Evolutionary conservation across 2,113 vertebrate genomes (phyloP).

Genomic region (rabbit (Oryctolagus cuniculus)): DNA sequence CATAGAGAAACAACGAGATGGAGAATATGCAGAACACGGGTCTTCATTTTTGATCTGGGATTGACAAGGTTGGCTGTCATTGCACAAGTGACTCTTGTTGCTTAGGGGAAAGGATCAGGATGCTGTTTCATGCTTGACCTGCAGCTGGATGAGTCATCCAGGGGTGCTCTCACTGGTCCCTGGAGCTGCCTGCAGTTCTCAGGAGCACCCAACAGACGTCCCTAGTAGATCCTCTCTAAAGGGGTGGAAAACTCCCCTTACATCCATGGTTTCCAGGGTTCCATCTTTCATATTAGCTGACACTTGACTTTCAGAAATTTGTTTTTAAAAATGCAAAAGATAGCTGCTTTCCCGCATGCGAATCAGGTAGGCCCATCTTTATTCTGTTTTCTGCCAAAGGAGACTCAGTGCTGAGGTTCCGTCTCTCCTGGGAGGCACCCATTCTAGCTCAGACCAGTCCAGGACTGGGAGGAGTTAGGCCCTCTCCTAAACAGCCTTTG

Average conservation of each 20-base stretch:
- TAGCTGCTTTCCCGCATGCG: neutral
- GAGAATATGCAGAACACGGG: accelerated
- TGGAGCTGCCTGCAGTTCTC: neutral
- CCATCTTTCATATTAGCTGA: neutral
- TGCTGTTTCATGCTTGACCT: neutral
- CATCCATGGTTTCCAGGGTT: neutral
- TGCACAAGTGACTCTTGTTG: neutral
- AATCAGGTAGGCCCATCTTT: neutral
- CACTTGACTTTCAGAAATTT: neutral
- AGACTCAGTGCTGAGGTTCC: accelerated
- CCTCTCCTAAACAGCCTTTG: neutral
- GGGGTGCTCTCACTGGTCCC: neutral
- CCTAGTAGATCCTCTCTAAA: neutral
- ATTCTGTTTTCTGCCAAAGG: neutral
- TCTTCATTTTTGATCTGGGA: neutral
- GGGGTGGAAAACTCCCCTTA: neutral
- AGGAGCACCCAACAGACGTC: too few relatives aligned
- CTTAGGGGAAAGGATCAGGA: neutral
- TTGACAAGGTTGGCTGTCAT: neutral
- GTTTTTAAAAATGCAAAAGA: neutral
- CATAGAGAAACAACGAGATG: neutral
- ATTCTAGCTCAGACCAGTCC: neutral
- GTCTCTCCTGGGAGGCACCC: neutral
- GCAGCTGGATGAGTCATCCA: too few relatives aligned
- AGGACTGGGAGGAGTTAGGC: neutral